Conservation (phyloP, 2,888 invertebrate species). For the Myopa tessellatipennis region DNA sequence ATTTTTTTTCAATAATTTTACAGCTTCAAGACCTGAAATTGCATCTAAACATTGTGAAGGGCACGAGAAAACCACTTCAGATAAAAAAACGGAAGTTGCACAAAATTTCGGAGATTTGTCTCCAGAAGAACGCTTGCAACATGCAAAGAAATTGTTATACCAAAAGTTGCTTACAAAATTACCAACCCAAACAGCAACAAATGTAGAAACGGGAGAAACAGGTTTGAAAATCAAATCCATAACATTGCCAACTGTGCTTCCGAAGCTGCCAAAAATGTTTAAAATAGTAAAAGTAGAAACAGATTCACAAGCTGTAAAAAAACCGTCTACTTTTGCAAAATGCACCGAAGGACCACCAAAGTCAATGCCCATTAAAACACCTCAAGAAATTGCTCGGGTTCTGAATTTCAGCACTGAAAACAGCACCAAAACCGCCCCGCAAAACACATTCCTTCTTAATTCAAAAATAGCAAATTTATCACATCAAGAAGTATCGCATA, state of each 20-base stretch:
- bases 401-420: conserved; percentile 43
- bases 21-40: background rate
- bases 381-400: conserved; percentile 46
- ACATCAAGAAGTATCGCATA: background rate
- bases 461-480: background rate
- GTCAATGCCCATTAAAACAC: conserved; percentile 36
- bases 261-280: background rate
- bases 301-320: background rate
- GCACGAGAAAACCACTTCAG: background rate
- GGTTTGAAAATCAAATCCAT: background rate
- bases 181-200: background rate
- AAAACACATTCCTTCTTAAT: too few species aligned
- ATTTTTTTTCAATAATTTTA: background rate
- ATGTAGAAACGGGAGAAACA: conserved; percentile 16
- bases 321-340: background rate
- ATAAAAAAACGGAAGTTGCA: background rate
- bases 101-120: background rate
- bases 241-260: background rate
- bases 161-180: conserved; percentile 44
- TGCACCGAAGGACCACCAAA: background rate
- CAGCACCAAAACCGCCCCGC: background rate
- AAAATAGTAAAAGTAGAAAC: conserved; percentile 3
- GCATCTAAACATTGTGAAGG: background rate
- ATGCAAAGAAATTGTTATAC: conserved; percentile 50
- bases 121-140: conserved; percentile 43